phyloP scores from a whole-genome alignment of 1,140 invertebrate genomes.

The Aphis gossypii region DNA sequence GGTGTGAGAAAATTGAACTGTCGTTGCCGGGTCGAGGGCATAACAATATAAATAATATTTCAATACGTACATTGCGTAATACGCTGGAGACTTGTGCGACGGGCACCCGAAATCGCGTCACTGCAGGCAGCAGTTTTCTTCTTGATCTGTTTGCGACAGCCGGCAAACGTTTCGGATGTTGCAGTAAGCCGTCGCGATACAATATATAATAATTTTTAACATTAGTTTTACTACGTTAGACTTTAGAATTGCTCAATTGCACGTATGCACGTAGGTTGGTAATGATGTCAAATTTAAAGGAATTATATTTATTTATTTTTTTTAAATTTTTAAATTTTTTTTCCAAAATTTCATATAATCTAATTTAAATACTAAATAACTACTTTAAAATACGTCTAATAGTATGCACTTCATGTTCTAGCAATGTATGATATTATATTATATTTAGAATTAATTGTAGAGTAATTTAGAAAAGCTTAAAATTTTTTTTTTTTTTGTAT shows the following conservation, averaged over 20 bases:
- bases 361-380: no score
- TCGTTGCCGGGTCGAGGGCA: background rate
- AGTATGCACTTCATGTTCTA: no score
- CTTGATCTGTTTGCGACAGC: no score
- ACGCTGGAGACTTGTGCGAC: background rate
- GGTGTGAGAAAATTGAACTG: slow-evolving; percentile 33
- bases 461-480: no score
- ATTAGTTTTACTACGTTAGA: background rate
- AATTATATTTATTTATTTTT: background rate
- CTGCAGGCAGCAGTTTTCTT: background rate
- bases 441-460: no score
- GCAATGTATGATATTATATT: no score
- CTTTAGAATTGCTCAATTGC: background rate
- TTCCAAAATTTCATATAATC: no score
- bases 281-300: background rate
- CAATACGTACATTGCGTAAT: background rate
- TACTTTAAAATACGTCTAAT: no score
- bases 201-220: background rate
- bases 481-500: no score
- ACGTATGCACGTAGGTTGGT: background rate
- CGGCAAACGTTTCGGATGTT: no score
- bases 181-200: no score
- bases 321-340: background rate
- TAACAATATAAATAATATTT: background rate
- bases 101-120: background rate